A percentile compares a stretch with the other conserved stretches of the same genome.
phyloP scores from a whole-genome alignment of 2,797 vertebrate species.

The Staurois parvus region DNA sequence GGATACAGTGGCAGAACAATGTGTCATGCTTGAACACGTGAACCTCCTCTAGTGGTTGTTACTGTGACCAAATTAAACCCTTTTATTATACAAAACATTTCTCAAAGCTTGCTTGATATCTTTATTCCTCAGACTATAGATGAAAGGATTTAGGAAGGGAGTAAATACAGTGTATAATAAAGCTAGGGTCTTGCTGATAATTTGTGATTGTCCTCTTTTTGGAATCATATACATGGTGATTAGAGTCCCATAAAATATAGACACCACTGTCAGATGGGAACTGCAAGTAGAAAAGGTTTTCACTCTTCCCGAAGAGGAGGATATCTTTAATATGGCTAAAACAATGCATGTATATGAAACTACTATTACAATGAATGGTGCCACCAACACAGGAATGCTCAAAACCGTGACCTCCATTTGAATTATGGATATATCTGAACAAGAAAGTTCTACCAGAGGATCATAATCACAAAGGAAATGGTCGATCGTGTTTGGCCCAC shows the following conservation, averaged over 20 bases:
- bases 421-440: not conserved
- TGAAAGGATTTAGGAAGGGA: not conserved
- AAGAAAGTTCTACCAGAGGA: not conserved
- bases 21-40: too few relatives aligned
- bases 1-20: too few relatives aligned
- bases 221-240: constrained; percentile 10
- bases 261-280: constrained; percentile 15
- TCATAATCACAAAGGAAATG: not conserved
- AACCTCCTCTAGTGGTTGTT: too few relatives aligned
- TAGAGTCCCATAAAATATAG: constrained; percentile 6
- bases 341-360: constrained; percentile 53
- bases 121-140: not conserved
- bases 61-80: too few relatives aligned
- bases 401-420: not conserved
- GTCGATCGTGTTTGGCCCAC: not conserved
- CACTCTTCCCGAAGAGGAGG: not conserved
- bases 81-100: not conserved
- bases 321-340: not conserved
- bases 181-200: not conserved
- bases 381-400: not conserved
- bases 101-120: not conserved
- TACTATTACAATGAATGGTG: not conserved
- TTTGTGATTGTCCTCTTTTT: not conserved
- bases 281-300: constrained; percentile 30
- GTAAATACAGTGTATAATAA: not conserved